Evolutionary conservation across 2,113 vertebrate species (phyloP).

Genomic region (Passer montanus): DNA sequence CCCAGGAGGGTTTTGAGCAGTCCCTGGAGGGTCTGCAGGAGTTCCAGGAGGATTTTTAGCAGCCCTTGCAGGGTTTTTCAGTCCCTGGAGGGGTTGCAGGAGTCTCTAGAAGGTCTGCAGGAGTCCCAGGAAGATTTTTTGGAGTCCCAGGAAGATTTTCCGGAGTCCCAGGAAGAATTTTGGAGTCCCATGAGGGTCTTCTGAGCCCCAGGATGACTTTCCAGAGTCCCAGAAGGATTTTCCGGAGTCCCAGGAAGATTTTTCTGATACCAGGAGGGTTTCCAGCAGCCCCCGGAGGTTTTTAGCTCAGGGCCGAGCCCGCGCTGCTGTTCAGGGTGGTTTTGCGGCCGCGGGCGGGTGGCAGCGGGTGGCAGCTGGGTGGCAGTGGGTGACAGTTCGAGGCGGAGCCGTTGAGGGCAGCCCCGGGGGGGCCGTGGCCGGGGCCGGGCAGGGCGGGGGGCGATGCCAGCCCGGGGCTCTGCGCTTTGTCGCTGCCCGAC

Average conservation of each 20-base stretch:
- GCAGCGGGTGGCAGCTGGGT: conserved; percentile 77
- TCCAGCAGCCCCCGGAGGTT: fast-evolving
- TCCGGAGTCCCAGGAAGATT: background rate
- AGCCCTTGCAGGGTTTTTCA: too few relatives aligned
- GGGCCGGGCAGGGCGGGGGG: conserved; percentile 80
- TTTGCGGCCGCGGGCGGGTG: conserved; percentile 81
- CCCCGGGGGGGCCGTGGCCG: conserved; percentile 56
- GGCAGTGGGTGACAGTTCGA: conserved; percentile 81
- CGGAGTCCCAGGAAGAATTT: background rate
- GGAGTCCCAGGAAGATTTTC: background rate
- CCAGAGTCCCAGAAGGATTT: fast-evolving
- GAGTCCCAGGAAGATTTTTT: background rate
- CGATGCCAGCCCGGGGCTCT: conserved; percentile 74
- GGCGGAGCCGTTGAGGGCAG: conserved; percentile 71
- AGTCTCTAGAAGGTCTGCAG: too few relatives aligned
- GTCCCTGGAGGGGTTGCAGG: background rate
- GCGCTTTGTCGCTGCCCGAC: conserved; percentile 89
- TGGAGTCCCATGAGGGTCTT: background rate
- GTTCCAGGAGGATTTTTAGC: too few relatives aligned
- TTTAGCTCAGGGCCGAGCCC: conserved; percentile 81
- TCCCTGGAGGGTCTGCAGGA: too few relatives aligned
- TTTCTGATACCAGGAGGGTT: background rate
- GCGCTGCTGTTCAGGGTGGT: conserved; percentile 82
- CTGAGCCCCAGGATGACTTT: background rate
- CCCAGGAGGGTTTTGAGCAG: background rate